Evolutionary conservation across 2,797 vertebrate genomes (phyloP).

Genomic region (Acipenser transmontanus): DNA sequence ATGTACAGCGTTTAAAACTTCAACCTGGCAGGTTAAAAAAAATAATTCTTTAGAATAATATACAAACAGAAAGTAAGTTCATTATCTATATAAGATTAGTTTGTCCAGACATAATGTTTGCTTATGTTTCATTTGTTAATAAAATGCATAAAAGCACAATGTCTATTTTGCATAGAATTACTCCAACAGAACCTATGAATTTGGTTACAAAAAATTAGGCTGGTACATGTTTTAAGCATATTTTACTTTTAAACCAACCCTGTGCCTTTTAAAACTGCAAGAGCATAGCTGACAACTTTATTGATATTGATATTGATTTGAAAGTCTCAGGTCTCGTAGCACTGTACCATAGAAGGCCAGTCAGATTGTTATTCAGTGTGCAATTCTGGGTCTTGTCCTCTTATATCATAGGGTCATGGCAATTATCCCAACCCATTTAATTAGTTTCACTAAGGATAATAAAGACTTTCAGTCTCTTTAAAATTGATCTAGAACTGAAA

Average conservation of each 20-base stretch:
- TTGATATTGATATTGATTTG: slow-evolving; percentile 32
- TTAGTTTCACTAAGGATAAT: no score
- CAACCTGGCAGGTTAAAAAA: slow-evolving; percentile 43
- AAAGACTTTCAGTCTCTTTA: background rate
- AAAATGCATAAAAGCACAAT: slow-evolving; percentile 59
- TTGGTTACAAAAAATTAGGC: slow-evolving; percentile 57
- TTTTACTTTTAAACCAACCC: slow-evolving; percentile 38
- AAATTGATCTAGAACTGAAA: background rate
- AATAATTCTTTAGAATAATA: slow-evolving; percentile 41
- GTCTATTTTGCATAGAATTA: slow-evolving; percentile 94
- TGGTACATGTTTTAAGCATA: slow-evolving; percentile 71
- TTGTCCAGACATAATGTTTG: slow-evolving; percentile 44
- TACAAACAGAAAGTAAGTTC: slow-evolving; percentile 46
- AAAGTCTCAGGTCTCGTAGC: slow-evolving; percentile 31
- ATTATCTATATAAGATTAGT: slow-evolving; percentile 37
- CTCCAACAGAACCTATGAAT: slow-evolving; percentile 72
- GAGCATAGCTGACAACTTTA: slow-evolving; percentile 35
- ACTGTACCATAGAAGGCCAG: background rate
- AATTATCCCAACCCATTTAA: no score
- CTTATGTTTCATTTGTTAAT: slow-evolving; percentile 44
- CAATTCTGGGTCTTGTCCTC: background rate
- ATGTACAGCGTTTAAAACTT: slow-evolving; percentile 40
- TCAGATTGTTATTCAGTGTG: background rate
- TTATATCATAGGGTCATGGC: no score
- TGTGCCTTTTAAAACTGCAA: slow-evolving; percentile 28